Base-by-base conservation (phyloP, 2,888 invertebrate species). In the Lasioglossum morio region DNA sequence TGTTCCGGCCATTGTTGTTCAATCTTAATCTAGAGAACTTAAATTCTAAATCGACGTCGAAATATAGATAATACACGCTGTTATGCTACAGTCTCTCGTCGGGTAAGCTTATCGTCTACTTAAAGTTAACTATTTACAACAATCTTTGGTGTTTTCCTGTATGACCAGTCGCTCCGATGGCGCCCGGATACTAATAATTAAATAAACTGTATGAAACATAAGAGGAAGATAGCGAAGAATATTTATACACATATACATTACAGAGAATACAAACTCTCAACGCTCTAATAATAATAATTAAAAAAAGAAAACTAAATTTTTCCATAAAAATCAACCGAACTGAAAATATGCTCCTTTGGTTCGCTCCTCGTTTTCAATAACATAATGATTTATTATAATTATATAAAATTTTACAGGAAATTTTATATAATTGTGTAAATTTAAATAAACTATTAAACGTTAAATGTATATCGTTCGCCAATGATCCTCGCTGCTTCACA, bases 1-100 rank as follows among this genome's bases (percentile, higher is more conserved):
- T 90, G 80, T 82, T 90, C 91, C 93, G 92, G 91, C 92, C 91
- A 74, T 63, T 46, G 27, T 77, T 74, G 19, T 48, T n/a, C 19
- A 77, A 27, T 23, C 16, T 7, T 72, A 53, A 37, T 5, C 8
- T 80, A 76, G 30, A 37, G 19, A 70, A 10, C 5, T 66, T 48
- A 53, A 53, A 27, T 23, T 2, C 30, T 60, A 72, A n/a, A 37
- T 48, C 30, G 23, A 16, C 14, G 57, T 46, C 10, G 34, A 79
- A 81, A 72, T 77, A 16, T 66, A 81, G 79, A 72, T 83, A 14
- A 2, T 66, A 66, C 66, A 66, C 34, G 30, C 16, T 66, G 66
- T 79, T 34, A 75, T 79, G 43, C 70, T 69, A 77, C 79, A 75
- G 82, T 80, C 79, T 81, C 77, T 60, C 14, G n/a, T 14, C 30